Conservation (phyloP, 1,140 invertebrate genomes). For the Ostrea denselamellosa region DNA sequence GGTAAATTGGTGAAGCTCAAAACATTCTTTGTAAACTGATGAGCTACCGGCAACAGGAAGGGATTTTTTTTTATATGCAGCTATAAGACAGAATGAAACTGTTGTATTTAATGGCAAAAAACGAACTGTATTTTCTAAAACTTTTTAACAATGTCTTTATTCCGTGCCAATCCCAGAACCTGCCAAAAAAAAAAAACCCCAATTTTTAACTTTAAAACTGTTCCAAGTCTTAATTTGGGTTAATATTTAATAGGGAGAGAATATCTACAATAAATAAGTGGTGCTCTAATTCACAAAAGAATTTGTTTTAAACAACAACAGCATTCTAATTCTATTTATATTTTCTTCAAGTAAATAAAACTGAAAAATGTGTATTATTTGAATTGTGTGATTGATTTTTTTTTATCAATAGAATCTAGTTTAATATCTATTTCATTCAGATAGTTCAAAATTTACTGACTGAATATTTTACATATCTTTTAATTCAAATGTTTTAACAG, state of each 20-base stretch:
- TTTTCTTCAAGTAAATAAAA: neutral
- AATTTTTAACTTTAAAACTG: neutral
- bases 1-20: conserved; percentile 4
- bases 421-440: neutral
- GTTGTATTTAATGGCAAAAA: neutral
- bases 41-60: conserved; percentile 29
- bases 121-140: neutral
- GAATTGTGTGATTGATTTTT: neutral
- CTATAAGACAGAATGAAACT: neutral
- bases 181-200: neutral
- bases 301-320: neutral
- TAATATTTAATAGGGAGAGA: neutral
- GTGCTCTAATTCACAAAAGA: conserved; percentile 8
- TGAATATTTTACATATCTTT: neutral
- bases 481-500: neutral
- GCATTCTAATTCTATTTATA: neutral
- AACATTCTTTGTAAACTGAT: conserved; percentile 9
- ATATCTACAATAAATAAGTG: neutral
- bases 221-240: neutral
- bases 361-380: neutral
- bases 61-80: neutral
- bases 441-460: neutral
- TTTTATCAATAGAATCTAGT: neutral
- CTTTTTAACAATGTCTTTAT: neutral
- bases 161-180: neutral